A percentile compares a stretch with the other conserved stretches of the same genome.
Conservation (phyloP, 2,113 vertebrate genomes). For the Mobula hypostoma region DNA sequence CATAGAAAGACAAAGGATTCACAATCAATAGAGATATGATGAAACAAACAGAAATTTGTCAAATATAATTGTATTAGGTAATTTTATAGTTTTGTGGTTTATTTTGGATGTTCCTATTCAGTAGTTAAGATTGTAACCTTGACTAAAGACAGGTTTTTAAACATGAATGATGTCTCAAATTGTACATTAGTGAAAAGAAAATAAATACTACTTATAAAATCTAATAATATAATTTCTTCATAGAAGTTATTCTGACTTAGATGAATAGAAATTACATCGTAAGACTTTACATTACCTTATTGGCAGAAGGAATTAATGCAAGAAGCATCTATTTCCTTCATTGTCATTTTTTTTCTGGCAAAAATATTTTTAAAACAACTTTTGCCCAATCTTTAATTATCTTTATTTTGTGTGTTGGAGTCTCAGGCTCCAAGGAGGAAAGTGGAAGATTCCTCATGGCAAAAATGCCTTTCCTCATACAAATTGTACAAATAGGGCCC, state of each 20-base stretch:
- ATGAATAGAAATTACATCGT: not conserved
- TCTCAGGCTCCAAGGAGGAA: not conserved
- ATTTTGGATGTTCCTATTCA: not conserved
- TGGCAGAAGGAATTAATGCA: not conserved
- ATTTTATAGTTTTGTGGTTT: not conserved
- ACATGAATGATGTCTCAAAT: not conserved
- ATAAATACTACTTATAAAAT: not conserved
- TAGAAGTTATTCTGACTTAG: not conserved
- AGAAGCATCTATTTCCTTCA: not conserved
- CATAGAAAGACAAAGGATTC: not conserved
- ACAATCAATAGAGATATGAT: not conserved
- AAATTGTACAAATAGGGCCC: not conserved
- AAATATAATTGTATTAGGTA: not conserved
- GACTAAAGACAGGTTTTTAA: not conserved
- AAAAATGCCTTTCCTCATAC: not conserved
- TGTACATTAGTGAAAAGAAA: not conserved
- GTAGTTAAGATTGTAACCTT: not conserved
- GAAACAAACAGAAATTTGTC: not conserved
- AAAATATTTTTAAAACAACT: not conserved
- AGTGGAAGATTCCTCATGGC: not conserved
- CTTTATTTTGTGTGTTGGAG: not conserved
- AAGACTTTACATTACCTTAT: not conserved
- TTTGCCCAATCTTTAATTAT: not conserved
- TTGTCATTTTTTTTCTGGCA: not conserved
- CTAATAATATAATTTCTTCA: not conserved